Evolutionary conservation across 2,113 vertebrate species (phyloP), one percentile per base, ranked within the genome.

Genomic region (Capreolus pygargus): DNA sequence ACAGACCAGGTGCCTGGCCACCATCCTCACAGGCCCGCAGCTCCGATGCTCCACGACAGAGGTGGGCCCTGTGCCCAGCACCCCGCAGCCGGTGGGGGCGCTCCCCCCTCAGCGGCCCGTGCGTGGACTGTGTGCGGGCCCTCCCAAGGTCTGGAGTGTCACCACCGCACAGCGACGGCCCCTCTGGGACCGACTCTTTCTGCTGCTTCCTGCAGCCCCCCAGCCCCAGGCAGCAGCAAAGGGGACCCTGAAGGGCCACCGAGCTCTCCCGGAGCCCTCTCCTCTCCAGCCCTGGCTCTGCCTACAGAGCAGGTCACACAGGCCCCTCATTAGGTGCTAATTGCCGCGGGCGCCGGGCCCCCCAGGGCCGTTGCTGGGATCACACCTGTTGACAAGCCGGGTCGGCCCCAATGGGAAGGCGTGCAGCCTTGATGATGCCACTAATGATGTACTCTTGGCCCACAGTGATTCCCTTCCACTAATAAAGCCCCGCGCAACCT

Each of bases 301-400:
- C 12, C 36, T 17, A 27, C n/a, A n/a, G 9, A 43, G 7, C 1
- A 0, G 30, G 93, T 91, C 88, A 83, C 2, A 47, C 81, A 83
- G 76, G 93, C 76, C 92, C 81, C 96, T 97, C 96, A 97, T 98
- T 98, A 98, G 94, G 50, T 0, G 3, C 93, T 96, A 97, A 96
- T 93, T 90, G 94, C 19, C 0, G 12, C 7, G 0, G 2, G 10
- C 0, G 3, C 23, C 0, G 0, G 25, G 52, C 87, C 94, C 54
- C 88, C 82, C 21, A 5, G 76, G 81, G 57, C 84, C 0, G 52
- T 7, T 43, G 81, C 84, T 12, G 0, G 52, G 27, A 50, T 61
- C 36, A 96, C 98, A 97, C 98, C 97, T 98, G 98, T 97, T 98
- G 96, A 97, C 98, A 98, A 97, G 96, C 58, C 57, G 97, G 94